Conservation (phyloP, 2,113 vertebrate genomes). For the Sterrhoptilus dennistouni region DNA sequence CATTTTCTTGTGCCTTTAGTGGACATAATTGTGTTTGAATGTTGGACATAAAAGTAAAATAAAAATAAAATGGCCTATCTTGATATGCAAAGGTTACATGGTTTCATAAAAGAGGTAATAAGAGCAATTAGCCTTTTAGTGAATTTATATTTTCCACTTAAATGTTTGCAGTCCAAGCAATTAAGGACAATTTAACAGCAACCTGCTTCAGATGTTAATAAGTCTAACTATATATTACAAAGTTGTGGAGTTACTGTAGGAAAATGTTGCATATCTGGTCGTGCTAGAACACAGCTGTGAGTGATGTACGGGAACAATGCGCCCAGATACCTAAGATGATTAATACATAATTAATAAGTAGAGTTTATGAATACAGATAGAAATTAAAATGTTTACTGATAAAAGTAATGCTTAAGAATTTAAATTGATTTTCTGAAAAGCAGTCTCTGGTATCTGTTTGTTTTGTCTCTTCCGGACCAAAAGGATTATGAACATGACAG, state of each 20-base stretch:
- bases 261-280: background rate
- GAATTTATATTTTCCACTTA: background rate
- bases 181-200: background rate
- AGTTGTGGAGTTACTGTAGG: background rate
- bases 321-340: background rate
- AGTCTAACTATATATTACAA: background rate
- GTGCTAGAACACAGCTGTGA: background rate
- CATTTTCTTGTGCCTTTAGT: background rate
- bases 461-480: background rate
- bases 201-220: background rate
- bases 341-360: background rate
- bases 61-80: background rate
- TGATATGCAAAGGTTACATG: background rate
- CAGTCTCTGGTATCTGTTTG: background rate
- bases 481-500: background rate
- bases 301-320: background rate
- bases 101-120: background rate
- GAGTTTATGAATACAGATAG: background rate
- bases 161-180: background rate
- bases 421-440: constrained; percentile 1
- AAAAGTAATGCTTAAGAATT: background rate
- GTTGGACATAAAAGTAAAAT: background rate
- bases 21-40: background rate
- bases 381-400: background rate
- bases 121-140: background rate